Percentiles rank a stretch among this genome's conserved stretches.
Conservation (phyloP, 1,140 invertebrate genomes). For the Platyscapa corneri region DNA sequence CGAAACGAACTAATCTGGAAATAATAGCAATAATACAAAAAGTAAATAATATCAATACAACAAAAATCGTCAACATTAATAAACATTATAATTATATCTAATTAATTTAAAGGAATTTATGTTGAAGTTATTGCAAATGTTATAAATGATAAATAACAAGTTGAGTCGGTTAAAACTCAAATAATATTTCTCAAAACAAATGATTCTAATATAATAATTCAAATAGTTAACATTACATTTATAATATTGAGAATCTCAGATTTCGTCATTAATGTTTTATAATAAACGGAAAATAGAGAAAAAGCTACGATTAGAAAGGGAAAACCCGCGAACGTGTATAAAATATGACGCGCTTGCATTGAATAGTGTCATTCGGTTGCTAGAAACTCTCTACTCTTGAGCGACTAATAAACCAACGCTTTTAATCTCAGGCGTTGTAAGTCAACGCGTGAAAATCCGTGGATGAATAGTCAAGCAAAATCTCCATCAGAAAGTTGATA, state of each 20-base stretch:
- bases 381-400: background rate
- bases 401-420: slow-evolving; percentile 25
- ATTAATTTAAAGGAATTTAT: background rate
- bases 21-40: background rate
- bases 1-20: background rate
- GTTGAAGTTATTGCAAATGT: background rate
- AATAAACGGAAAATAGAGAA: background rate
- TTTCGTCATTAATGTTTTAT: background rate
- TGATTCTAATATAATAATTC: background rate
- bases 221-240: background rate
- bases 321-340: background rate
- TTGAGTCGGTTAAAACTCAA: background rate
- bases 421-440: slow-evolving; percentile 30
- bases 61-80: background rate
- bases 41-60: background rate
- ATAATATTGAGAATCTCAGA: background rate
- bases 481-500: background rate
- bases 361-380: background rate
- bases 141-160: background rate
- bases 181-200: background rate
- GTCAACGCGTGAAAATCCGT: background rate
- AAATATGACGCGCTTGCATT: background rate
- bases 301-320: background rate
- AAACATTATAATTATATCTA: background rate
- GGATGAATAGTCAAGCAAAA: background rate